These are phyloP conservation scores for Crotalus tigris DNA, from an alignment of 2,113 vertebrate genomes.

Conservation along the genomic window DNA sequence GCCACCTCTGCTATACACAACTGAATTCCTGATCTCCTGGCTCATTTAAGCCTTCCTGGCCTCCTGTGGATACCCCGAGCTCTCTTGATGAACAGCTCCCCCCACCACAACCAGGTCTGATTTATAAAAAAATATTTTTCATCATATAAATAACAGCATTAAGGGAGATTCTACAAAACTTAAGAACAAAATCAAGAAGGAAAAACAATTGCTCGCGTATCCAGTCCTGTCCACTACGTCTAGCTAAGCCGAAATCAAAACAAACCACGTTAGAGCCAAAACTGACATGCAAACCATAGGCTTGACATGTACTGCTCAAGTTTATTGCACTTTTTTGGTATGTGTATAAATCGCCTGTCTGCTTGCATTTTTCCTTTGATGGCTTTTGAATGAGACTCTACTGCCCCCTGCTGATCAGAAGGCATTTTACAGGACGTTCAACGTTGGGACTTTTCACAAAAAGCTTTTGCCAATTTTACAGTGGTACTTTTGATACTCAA, in stretches of 20 bases:
- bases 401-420: slow-evolving; percentile 13
- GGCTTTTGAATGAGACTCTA: neutral
- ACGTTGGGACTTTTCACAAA: neutral
- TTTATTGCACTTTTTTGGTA: neutral
- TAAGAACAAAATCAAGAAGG: neutral
- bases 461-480: neutral
- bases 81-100: neutral
- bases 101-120: neutral
- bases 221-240: neutral
- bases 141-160: neutral
- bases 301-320: neutral
- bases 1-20: neutral
- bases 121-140: neutral
- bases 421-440: neutral
- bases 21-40: neutral
- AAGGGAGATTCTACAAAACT: neutral
- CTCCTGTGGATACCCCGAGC: neutral
- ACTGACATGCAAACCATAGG: neutral
- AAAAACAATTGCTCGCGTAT: neutral
- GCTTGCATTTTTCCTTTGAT: neutral
- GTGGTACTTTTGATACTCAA: neutral
- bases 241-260: neutral
- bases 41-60: neutral
- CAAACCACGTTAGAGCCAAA: neutral
- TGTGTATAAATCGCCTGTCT: neutral